Evolutionary conservation across 2,113 vertebrate genomes (phyloP).

Genomic region (Regulus satrapa): DNA sequence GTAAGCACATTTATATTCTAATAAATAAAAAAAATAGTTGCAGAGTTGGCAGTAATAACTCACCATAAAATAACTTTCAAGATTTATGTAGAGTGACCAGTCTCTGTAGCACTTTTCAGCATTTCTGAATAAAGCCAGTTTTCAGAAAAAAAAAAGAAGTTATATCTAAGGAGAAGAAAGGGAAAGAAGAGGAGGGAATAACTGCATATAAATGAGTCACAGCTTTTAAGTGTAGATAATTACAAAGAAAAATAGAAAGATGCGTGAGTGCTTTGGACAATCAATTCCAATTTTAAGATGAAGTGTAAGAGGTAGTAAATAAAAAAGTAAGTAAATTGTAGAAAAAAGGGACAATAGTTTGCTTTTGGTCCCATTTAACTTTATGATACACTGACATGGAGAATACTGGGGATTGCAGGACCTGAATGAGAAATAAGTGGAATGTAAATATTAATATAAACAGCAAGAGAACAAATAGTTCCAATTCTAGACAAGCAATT

Average conservation of each 20-base stretch:
- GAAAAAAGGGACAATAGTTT: neutral
- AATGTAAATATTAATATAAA: neutral
- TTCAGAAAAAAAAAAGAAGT: neutral
- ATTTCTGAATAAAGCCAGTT: neutral
- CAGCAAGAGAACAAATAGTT: neutral
- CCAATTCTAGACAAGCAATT: neutral
- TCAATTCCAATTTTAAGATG: neutral
- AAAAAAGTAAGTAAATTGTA: neutral
- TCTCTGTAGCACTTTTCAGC: neutral
- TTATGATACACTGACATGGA: neutral
- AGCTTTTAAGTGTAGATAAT: neutral
- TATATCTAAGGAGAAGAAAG: neutral
- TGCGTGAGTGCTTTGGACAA: neutral
- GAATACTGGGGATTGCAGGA: neutral
- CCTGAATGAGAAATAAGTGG: neutral
- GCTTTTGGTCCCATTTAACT: neutral
- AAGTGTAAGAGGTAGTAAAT: neutral
- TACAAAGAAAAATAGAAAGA: neutral
- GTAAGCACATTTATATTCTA: constrained; percentile 64
- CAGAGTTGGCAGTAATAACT: neutral
- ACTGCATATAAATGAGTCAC: neutral
- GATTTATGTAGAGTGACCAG: neutral
- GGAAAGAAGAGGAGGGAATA: neutral
- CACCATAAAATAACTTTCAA: neutral
- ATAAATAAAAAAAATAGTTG: neutral